Evolutionary conservation across 2,113 vertebrate species (phyloP).

Genomic region (Scalopus aquaticus): DNA sequence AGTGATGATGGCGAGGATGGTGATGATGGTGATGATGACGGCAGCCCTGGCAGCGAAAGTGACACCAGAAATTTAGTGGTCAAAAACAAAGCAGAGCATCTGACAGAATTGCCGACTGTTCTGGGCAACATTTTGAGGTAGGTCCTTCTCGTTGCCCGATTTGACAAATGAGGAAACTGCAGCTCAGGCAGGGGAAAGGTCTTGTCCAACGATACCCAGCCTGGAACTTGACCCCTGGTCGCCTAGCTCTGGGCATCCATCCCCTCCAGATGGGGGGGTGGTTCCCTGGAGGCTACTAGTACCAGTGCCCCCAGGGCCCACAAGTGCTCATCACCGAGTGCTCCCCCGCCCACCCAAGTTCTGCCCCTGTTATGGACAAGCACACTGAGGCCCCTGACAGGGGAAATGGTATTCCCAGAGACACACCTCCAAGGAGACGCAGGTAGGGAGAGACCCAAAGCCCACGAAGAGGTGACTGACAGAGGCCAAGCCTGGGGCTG

Average conservation of each 20-base stretch:
- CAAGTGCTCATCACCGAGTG: accelerated
- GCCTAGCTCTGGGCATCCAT: accelerated
- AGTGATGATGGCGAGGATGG: accelerated
- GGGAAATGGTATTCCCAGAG: neutral
- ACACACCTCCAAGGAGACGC: neutral
- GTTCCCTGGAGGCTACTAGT: neutral
- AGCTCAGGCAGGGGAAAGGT: neutral
- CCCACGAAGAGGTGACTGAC: neutral
- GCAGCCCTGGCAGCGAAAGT: no score
- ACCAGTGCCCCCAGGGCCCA: accelerated
- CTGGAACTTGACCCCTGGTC: neutral
- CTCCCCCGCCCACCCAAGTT: no score
- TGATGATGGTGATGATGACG: no score
- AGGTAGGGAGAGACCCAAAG: neutral
- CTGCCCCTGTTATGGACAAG: neutral
- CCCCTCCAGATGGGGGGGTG: neutral
- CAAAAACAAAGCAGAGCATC: no score
- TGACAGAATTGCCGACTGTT: no score
- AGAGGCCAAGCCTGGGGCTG: neutral
- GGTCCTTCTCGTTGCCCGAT: neutral
- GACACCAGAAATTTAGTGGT: no score
- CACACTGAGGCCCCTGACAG: neutral
- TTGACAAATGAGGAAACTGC: neutral
- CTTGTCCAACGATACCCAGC: neutral
- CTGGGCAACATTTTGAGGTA: no score